Evolutionary conservation across 2,888 invertebrate species (phyloP), one percentile per base, ranked within the genome.

Genomic region (Cheilosia soror): DNA sequence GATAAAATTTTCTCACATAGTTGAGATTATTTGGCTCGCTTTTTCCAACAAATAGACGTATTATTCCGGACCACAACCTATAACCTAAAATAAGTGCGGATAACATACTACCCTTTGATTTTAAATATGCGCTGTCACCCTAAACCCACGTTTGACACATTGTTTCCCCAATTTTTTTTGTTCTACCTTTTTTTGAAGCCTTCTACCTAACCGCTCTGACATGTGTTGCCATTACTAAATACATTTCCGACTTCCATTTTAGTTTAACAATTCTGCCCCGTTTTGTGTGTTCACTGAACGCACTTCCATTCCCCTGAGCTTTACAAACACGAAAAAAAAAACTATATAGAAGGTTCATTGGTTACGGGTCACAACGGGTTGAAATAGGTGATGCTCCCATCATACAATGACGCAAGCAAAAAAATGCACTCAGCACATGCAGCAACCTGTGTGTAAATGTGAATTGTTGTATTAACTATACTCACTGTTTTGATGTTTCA

Each of bases 311-410:
- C 42, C 79, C 65, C 60, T 29, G 15, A 60, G 58, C 60, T 37
- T 37, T 37, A 37, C 37, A 11, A 60, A 40, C 31, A 58, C n/a
- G n/a, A n/a, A n/a, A n/a, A 1, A 66, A 44, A 11, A 20, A 5
- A 47, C n/a, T n/a, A 63, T 6, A 44, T 44, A 7, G 2, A 5
- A 5, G 65, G 65, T 42, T 58, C 42, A 20, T 58, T 53, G 62
- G 71, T 65, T 63, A 76, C 51, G 76, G 77, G 42, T 76, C 81
- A 69, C 44, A 68, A 62, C 53, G 53, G 42, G 75, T 57, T 80
- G 68, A n/a, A n/a, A 63, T 62, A 75, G 49, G 63, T 69, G 49
- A 80, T 69, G 60, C 58, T 58, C 58, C 20, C 27, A 47, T 44
- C 44, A 44, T 6, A 29, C 29, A 63, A 62, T 37, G 49, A 29